These are phyloP conservation scores for Coturnix japonica DNA, from an alignment of 2,113 vertebrate genomes.

Conservation along the genomic window DNA sequence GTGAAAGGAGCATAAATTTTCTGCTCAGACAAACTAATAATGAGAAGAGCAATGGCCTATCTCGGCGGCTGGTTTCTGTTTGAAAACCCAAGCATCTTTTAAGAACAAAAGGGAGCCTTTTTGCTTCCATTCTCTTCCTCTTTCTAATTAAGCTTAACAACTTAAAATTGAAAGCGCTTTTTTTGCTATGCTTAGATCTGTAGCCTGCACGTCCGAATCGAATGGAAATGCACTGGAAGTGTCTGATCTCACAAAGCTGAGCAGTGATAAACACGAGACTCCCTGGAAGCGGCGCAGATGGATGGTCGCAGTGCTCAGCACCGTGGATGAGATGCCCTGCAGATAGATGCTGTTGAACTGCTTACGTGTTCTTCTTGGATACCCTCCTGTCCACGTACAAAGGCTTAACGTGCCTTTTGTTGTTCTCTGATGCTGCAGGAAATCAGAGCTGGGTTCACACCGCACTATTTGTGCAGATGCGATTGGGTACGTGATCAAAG, in stretches of 20 bases:
- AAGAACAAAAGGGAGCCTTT: background rate
- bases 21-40: background rate
- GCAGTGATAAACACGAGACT: background rate
- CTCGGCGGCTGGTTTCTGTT: background rate
- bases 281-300: background rate
- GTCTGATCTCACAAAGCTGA: background rate
- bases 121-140: constrained; percentile 6
- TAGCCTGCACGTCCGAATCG: background rate
- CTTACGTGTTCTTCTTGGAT: background rate
- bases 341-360: background rate
- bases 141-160: background rate
- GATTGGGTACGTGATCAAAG: background rate
- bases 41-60: background rate
- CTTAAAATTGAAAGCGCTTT: background rate
- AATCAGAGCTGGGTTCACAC: background rate
- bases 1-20: background rate
- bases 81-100: background rate
- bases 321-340: background rate
- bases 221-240: fast-evolving
- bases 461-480: background rate
- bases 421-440: background rate
- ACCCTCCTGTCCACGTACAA: background rate
- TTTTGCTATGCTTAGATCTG: background rate
- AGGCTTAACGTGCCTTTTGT: background rate
- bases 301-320: background rate